Evolutionary conservation across 2,113 vertebrate genomes (phyloP).

Genomic region (Sclerurus mexicanus): DNA sequence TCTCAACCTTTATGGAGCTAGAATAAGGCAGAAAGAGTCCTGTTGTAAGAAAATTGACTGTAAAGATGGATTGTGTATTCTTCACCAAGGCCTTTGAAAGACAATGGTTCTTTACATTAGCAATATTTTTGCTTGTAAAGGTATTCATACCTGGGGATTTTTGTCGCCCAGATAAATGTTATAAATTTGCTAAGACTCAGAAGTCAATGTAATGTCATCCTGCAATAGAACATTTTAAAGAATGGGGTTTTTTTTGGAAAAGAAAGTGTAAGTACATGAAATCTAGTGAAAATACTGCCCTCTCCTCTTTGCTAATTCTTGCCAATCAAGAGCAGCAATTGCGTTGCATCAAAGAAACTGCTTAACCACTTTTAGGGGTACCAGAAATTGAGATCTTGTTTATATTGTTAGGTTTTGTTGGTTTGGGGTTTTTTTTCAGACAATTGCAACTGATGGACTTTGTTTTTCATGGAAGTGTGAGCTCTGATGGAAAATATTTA

Average conservation of each 20-base stretch:
- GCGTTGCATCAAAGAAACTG: neutral
- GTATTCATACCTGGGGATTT: neutral
- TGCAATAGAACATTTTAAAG: neutral
- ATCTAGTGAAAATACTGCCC: neutral
- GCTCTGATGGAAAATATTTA: neutral
- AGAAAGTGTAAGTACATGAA: neutral
- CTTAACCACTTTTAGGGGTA: neutral
- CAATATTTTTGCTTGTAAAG: neutral
- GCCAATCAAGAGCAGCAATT: neutral
- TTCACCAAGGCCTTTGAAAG: neutral
- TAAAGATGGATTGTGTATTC: neutral
- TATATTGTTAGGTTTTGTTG: neutral
- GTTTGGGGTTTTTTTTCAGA: neutral
- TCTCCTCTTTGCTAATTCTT: neutral
- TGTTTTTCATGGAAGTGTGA: neutral
- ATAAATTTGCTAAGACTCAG: neutral
- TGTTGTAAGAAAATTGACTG: neutral
- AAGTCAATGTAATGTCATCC: neutral
- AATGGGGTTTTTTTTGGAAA: neutral
- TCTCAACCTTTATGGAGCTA: neutral
- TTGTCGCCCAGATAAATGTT: neutral
- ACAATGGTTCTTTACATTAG: neutral
- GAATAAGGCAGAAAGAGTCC: neutral
- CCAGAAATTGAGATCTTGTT: neutral
- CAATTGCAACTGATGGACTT: neutral